Evolutionary conservation across 2,113 vertebrate species (phyloP).

Genomic region (Suncus etruscus): DNA sequence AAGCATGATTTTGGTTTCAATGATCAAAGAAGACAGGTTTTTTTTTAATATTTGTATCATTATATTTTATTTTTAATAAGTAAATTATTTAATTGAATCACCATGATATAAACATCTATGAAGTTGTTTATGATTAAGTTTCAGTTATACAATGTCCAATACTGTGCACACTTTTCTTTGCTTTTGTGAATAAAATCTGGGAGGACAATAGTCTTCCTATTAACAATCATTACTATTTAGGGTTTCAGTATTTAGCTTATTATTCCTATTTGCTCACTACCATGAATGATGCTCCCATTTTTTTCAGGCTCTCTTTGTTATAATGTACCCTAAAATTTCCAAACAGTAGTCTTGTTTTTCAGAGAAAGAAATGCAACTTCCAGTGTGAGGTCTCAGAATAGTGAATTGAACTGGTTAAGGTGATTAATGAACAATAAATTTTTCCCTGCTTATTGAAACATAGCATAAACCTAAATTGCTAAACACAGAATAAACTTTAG

Average conservation of each 20-base stretch:
- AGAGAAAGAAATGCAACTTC: not conserved
- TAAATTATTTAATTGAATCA: too few species aligned
- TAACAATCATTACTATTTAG: conserved; percentile 38
- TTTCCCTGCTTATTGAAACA: not conserved
- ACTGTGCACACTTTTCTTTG: not conserved
- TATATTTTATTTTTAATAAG: too few species aligned
- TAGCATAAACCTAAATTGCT: not conserved
- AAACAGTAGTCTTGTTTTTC: conserved; percentile 52
- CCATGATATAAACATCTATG: too few species aligned
- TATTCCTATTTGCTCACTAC: not conserved
- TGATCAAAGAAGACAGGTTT: conserved; percentile 4
- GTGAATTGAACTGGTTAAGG: not conserved
- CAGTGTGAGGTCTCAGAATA: not conserved
- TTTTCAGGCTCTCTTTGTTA: conserved; percentile 34
- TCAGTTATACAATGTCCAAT: too few species aligned
- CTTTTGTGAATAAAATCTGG: conserved; percentile 25
- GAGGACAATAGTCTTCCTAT: not conserved
- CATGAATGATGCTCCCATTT: not conserved
- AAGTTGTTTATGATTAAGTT: too few species aligned
- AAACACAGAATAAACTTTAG: not conserved
- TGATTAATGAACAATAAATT: not conserved
- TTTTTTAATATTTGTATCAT: too few species aligned
- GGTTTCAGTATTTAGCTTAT: not conserved
- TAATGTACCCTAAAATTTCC: not conserved
- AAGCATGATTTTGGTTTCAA: not conserved